A percentile compares a stretch with the other conserved stretches of the same genome.
phyloP scores from a whole-genome alignment of 2,797 vertebrate species.

The Lepus townsendii region DNA sequence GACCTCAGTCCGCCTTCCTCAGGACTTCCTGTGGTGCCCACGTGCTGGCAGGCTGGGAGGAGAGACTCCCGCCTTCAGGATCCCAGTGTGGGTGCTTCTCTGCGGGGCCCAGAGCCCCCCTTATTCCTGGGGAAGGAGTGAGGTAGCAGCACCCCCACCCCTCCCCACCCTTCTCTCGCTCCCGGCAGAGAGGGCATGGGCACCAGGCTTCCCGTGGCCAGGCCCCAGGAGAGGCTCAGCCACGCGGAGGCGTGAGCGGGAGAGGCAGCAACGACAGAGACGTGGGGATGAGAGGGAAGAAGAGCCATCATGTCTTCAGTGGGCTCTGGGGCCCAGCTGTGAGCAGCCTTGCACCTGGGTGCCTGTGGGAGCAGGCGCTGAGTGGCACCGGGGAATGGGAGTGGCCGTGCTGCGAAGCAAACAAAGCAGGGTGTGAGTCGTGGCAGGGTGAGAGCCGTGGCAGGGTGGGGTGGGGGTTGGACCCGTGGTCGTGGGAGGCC shows the following conservation, averaged over 20 bases:
- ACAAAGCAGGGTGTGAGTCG: no score
- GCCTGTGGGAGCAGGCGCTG: accelerated
- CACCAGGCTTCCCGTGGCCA: neutral
- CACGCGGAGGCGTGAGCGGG: accelerated
- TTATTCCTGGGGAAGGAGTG: neutral
- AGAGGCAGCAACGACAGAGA: neutral
- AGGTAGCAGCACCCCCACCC: no score
- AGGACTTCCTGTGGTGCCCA: no score
- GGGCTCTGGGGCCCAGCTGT: neutral
- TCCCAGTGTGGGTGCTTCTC: neutral
- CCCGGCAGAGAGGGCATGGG: neutral
- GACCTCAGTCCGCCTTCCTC: no score
- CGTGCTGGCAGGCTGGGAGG: no score
- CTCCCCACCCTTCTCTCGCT: no score
- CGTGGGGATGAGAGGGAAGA: neutral
- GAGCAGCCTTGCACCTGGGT: neutral
- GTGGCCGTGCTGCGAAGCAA: neutral
- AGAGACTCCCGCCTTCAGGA: neutral
- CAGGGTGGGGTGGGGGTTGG: no score
- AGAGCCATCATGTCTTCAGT: neutral
- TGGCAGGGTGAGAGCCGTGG: neutral
- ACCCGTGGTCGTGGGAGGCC: no score
- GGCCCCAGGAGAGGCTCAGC: neutral
- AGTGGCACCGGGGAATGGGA: neutral
- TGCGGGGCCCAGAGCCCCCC: neutral